Base-by-base conservation (phyloP, 1,140 invertebrate species). In the Cotesia glomerata region DNA sequence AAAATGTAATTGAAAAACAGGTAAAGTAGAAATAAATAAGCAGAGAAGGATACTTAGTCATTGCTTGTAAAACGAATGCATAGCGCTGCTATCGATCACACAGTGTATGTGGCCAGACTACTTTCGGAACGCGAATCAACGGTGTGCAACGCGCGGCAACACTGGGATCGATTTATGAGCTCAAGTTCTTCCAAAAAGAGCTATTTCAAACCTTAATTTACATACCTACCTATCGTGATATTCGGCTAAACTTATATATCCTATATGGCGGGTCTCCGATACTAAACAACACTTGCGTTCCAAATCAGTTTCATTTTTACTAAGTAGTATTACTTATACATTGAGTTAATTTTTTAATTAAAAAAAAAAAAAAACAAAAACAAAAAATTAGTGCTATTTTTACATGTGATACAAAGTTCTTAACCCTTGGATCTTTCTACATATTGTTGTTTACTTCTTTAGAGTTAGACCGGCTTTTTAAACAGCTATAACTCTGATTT, bases 131-230 rank as follows among this genome's bases (percentile, higher is more conserved):
- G 74, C 74, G 74, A 72, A 72, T 75, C 71, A 75, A 75, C 67
- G 67, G 72, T 70, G 52, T 58, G 58, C 13, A 62, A 35, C 58
- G 70, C 49, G 67, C 52, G 71, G 66, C 63, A 72, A 64, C 68
- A 65, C 62, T 63, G 71, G 65, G 71, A 75, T 75, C 74, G 74
- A 75, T 75, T 75, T 75, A 75, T 36, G 71, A 75, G 74, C 71
- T 51, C 61, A 69, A 62, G 59, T 52, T 36, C 69, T 75, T 64
- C 74, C 69, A 75, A 75, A 75, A 75, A 75, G 69, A 75, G 73
- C 71, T 75, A 65, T 73, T 62, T 69, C 74, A 71, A 39, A 59
- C 39, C 58, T 49, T 75, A 71, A 75, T 75, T 75, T 75, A 73
- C 74, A 75, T 75, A 73, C 74, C 74, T 67, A 73, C 71, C 68